Evolutionary conservation across 2,113 vertebrate genomes (phyloP), one percentile per base, ranked within the genome.

Genomic region (Colius striatus): DNA sequence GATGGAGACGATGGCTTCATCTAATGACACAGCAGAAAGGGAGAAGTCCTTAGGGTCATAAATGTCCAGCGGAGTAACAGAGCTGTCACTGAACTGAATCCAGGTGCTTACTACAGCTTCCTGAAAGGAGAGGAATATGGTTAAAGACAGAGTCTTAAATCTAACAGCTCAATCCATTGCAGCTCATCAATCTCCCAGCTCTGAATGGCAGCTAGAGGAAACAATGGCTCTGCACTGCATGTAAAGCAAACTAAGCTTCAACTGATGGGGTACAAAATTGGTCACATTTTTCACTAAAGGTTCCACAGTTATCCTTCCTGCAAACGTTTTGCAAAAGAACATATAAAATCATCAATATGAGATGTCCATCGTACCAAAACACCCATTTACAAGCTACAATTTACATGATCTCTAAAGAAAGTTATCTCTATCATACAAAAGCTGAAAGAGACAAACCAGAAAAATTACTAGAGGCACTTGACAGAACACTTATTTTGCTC

Each of bases 1-100:
- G 54, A 98, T 86, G 0, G 98, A 99, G 48, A 99, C 97, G 0
- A 99, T 95, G 1, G 97, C 97, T 57, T 99, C 98, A 1, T 99
- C 98, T 57, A 99, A 96, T 7, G 99, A 99, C 41, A 97, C 97
- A 45, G 98, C 98, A 1, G 98, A 98, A 51, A 99, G 98, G 12
- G 98, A 95, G 87, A 99, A 99, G 91, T 98, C 98, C 83, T 98
- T 98, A 5, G 98, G 32, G 92, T 99, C 98, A 15, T 99, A 99
- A 36, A 99, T 98, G 94, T 99, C 99, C 91, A 99, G 97, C 1
- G 99, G 99, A 3, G 99, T 98, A 68, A 98, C 97, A 0, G 99
- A 99, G 96, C 99, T 98, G 2, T 99, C 99, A 8, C 99, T 99
- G 98, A 99, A 99, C 97, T 99, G 99, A 38, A 99, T 98, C 99